phyloP scores from a whole-genome alignment of 1,140 invertebrate genomes.

The Diprion similis region DNA sequence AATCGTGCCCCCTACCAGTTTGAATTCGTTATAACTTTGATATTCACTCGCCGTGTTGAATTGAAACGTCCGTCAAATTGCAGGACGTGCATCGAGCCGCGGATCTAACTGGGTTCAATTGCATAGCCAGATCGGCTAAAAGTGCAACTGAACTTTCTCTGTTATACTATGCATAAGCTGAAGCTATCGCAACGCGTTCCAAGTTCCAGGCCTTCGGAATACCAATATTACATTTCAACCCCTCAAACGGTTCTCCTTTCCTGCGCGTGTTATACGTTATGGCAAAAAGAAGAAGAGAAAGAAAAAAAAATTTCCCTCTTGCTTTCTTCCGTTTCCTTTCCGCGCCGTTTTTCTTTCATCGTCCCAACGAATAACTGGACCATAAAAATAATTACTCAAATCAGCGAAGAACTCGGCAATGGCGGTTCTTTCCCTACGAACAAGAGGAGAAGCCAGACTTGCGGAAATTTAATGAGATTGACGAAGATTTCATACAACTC shows the following conservation, averaged over 20 bases:
- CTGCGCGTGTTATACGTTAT: no score
- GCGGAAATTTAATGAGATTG: background rate
- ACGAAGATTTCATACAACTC: background rate
- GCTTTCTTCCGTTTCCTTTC: no score
- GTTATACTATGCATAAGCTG: background rate
- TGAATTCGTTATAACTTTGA: background rate
- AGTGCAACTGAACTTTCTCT: background rate
- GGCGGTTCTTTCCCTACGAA: background rate
- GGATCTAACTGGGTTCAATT: background rate
- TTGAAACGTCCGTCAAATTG: slow-evolving; percentile 1
- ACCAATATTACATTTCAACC: no score
- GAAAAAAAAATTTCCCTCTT: no score
- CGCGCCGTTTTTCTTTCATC: background rate
- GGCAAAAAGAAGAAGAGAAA: no score
- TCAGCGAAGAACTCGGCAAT: background rate
- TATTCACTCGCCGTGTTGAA: background rate
- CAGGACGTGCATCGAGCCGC: background rate
- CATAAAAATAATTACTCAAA: slow-evolving; percentile 1
- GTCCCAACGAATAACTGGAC: background rate
- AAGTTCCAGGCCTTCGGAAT: no score
- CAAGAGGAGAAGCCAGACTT: background rate
- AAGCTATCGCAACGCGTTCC: background rate
- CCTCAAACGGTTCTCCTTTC: no score
- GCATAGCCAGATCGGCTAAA: background rate
- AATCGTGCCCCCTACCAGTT: background rate